Evolutionary conservation across 1,140 invertebrate genomes (phyloP).

Genomic region (Maniola jurtina): DNA sequence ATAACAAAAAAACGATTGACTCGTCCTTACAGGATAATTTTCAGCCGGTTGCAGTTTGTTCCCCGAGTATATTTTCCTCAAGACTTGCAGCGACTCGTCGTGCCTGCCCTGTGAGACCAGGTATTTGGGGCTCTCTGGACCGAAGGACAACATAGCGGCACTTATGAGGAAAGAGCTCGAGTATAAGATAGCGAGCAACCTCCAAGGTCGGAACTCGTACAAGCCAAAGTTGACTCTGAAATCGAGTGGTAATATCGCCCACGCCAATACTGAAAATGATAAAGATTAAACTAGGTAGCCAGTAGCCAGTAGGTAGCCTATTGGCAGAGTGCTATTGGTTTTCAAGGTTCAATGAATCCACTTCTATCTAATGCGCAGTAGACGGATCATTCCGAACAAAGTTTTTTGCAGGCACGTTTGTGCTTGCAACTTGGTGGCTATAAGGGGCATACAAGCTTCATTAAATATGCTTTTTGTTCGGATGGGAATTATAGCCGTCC

Average conservation of each 20-base stretch:
- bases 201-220: conserved; percentile 81
- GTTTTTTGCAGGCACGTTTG: no score
- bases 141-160: conserved; percentile 75
- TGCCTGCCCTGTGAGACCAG: conserved; percentile 81
- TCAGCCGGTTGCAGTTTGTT: conserved; percentile 79
- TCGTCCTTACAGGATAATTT: conserved; percentile 56
- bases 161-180: conserved; percentile 67
- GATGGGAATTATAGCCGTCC: no score
- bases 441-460: no score
- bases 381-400: no score
- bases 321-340: no score
- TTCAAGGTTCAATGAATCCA: no score
- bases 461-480: no score
- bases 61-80: conserved; percentile 80
- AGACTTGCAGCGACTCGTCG: conserved; percentile 80
- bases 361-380: no score
- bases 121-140: conserved; percentile 89
- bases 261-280: conserved; percentile 79
- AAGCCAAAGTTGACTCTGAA: conserved; percentile 68
- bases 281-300: neutral
- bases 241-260: conserved; percentile 81
- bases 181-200: conserved; percentile 78
- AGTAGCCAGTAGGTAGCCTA: no score
- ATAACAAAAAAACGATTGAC: neutral
- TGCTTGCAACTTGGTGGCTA: no score